phyloP scores from a whole-genome alignment of 2,797 vertebrate genomes.

The Lutjanus argentimaculatus region DNA sequence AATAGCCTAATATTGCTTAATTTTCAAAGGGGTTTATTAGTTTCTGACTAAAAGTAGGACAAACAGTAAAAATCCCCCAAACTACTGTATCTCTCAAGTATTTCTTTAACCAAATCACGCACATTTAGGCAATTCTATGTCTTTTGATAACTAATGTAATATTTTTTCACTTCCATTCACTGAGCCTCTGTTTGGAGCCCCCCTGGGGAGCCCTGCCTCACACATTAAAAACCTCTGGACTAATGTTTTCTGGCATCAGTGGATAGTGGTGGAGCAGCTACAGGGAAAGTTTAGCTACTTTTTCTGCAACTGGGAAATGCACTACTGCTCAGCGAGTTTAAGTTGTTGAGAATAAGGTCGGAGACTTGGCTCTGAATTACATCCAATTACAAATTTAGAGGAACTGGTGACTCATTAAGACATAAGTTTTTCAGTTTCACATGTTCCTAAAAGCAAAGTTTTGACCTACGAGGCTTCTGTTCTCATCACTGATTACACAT shows the following conservation, averaged over 20 bases:
- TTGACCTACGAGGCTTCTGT: not conserved
- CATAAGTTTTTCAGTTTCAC: not conserved
- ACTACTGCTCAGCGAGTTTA: not conserved
- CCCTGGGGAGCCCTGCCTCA: no score
- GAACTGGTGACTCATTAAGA: conserved; percentile 13
- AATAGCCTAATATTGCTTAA: not conserved
- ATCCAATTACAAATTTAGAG: conserved; percentile 11
- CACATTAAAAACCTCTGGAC: no score
- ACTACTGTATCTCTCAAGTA: no score
- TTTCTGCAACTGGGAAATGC: conserved; percentile 11
- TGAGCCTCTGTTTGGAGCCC: no score
- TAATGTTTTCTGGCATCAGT: no score
- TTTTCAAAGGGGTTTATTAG: no score
- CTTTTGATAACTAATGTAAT: no score
- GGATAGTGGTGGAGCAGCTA: not conserved
- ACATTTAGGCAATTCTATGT: no score
- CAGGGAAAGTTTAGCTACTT: not conserved
- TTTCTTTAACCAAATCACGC: no score
- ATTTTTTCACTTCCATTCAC: no score
- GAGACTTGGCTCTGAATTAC: conserved; percentile 4
- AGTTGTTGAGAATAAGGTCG: not conserved
- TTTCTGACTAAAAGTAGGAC: no score
- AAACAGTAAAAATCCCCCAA: no score
- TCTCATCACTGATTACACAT: conserved; percentile 11
- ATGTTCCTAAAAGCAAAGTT: conserved; percentile 14